Evolutionary conservation across 1,140 invertebrate genomes (phyloP), one percentile per base, ranked within the genome.

Genomic region (Dendrolimus punctatus): DNA sequence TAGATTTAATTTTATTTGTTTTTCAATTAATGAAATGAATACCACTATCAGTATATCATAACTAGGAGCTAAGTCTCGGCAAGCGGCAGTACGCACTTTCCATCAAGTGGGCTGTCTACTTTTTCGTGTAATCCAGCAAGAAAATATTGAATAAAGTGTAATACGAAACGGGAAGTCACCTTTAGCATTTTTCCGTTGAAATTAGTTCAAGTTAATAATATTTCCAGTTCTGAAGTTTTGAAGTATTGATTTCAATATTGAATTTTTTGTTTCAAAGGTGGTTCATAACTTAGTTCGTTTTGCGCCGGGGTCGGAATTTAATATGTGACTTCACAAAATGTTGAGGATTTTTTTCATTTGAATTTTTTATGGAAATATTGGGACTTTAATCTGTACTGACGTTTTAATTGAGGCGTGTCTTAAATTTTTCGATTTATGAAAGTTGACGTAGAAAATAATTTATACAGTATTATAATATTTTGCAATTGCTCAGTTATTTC

Each of bases 231-330:
- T 53, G 45, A 76, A 78, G 66, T 75, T 80, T 76, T 72, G 71
- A 82, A 77, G 75, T 74, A 74, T 77, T 68, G 75, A 79, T 81
- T 81, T 73, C 76, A 74, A 77, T 80, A 82, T 79, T 74, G 68
- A 78, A 80, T 75, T 80, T 79, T 71, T 72, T 73, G 66, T 73
- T 68, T 67, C 64, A 53, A 52, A 40, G 45, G 45, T 41, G 48
- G 43, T 23, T 48, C 41, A 39, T 49, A 62, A 60, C 55, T 65
- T 66, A 53, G 54, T 38, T 43, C 40, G 43, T 23, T 23, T 23
- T 23, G 23, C 23, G 23, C 49, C 45, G 40, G 43, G 40, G 42
- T 49, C 52, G 47, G 53, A 63, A 69, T 66, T 69, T 60, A 69
- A 66, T 69, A 64, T 57, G 56, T 56, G 60, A 53, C 42, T 43